Base-by-base conservation (phyloP, 2,797 vertebrate genomes). In the Lagocephalus sceleratus region DNA sequence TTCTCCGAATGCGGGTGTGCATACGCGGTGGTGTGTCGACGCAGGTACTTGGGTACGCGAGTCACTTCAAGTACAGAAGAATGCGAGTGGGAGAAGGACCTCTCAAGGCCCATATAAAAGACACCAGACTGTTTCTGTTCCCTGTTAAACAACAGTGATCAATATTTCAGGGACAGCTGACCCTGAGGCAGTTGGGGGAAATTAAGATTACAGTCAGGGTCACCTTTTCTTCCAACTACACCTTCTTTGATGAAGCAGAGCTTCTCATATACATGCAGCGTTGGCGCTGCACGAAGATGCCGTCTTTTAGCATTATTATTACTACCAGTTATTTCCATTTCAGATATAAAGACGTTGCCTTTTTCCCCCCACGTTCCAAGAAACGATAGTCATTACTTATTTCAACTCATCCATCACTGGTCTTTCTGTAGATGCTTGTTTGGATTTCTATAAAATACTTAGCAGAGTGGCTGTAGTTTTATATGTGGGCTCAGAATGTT, bases 91-190 rank as follows among this genome's bases (percentile, higher is more conserved):
- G 51, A 58, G 49, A 64, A 71, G 53, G 68, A 64, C 23, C 51
- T 63, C 57, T 75, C 39, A 70, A 46, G 58, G 62, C 22, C 40
- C 6, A 3, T 17, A 17, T 19, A 49, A 26, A 41, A 63, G 45
- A 44, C 47, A 35, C 40, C 51, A 54, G 40, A 65, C 25, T 15
- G 21, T 57, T 60, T 69, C 61, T 72, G 60, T 61, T 57, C 20
- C 53, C 29, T 63, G 51, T 70, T 35, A 70, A 63, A 83, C 62
- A 68, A 77, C 41, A 71, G 45, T 59, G 80, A 85, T 82, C 73
- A 76, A 86, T 81, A 87, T 76, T 81, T 79, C 54, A 78, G 66
- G 25, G 55, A 74, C 45, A 76, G 62, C 52, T 75, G 68, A 82
- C 71, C 78, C 72, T 55, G 65, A 82, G 57, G 63, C 60, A 46